Conservation (phyloP, 2,113 vertebrate species). For the Ictidomys tridecemlineatus region DNA sequence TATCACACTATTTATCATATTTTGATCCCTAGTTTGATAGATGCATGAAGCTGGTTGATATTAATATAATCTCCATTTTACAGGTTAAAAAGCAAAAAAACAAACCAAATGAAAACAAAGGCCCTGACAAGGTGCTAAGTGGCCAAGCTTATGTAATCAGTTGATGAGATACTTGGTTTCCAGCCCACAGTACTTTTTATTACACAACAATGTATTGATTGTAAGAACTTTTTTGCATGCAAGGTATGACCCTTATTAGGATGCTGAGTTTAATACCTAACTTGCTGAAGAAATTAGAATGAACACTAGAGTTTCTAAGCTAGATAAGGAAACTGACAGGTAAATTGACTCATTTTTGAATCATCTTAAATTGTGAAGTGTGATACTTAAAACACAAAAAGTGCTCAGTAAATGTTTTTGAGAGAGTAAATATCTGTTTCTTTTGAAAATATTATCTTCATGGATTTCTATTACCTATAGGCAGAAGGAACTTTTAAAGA, state of each 20-base stretch:
- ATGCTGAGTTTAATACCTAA: background rate
- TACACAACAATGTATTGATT: background rate
- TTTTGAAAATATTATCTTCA: conserved; percentile 7
- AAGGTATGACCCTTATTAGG: background rate
- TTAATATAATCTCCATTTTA: conserved; percentile 36
- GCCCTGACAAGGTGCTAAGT: background rate
- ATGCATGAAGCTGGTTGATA: background rate
- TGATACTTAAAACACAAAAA: background rate
- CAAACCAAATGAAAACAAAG: background rate
- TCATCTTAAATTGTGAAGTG: background rate
- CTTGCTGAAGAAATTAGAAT: conserved; percentile 42
- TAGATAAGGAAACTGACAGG: background rate
- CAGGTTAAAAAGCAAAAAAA: conserved; percentile 24
- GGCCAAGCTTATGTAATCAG: background rate
- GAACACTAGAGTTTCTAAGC: conserved; percentile 35
- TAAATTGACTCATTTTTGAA: background rate
- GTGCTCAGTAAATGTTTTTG: background rate
- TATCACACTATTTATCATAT: background rate
- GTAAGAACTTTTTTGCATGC: background rate
- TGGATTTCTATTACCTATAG: background rate
- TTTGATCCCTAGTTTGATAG: conserved; percentile 40
- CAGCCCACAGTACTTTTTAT: background rate
- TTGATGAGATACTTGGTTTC: background rate
- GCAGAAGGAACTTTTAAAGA: background rate
- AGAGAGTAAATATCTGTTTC: background rate